A percentile compares a stretch with the other conserved stretches of the same genome.
Evolutionary conservation across 2,113 vertebrate genomes (phyloP).

Genomic region (Chloroceryle aenea): DNA sequence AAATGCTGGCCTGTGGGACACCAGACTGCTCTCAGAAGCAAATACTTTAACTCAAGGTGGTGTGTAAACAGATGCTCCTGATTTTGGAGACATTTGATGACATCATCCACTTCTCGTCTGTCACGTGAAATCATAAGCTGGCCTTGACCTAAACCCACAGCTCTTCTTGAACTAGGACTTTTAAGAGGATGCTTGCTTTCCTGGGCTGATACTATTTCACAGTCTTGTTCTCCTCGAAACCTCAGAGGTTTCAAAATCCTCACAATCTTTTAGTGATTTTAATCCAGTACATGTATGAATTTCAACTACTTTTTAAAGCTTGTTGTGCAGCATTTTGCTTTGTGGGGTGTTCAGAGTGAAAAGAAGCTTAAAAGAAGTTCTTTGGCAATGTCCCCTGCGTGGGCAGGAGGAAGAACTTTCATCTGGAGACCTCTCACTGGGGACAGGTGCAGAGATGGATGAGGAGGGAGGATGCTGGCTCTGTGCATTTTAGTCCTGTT

Average conservation of each 20-base stretch:
- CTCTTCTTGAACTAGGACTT: neutral
- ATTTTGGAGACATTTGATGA: conserved; percentile 24
- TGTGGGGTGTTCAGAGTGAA: neutral
- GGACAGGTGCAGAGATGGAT: neutral
- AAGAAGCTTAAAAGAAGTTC: neutral
- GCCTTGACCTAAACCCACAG: neutral
- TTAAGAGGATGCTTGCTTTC: neutral
- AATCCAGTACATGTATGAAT: neutral
- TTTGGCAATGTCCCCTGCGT: neutral
- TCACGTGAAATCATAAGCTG: neutral
- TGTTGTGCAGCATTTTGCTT: neutral
- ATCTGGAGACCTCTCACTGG: neutral
- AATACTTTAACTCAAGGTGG: neutral
- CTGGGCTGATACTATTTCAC: neutral
- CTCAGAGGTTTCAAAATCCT: neutral
- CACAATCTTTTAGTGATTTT: neutral
- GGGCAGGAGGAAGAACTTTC: neutral
- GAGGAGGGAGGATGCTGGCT: neutral
- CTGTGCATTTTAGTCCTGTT: neutral
- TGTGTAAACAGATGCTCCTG: conserved; percentile 21
- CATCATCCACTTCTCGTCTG: conserved; percentile 13
- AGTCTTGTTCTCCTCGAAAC: neutral
- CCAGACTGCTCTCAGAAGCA: neutral
- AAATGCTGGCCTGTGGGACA: neutral
- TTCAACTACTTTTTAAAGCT: neutral